Evolutionary conservation across 1,140 invertebrate genomes (phyloP).

Genomic region (Saccostrea glomerata): DNA sequence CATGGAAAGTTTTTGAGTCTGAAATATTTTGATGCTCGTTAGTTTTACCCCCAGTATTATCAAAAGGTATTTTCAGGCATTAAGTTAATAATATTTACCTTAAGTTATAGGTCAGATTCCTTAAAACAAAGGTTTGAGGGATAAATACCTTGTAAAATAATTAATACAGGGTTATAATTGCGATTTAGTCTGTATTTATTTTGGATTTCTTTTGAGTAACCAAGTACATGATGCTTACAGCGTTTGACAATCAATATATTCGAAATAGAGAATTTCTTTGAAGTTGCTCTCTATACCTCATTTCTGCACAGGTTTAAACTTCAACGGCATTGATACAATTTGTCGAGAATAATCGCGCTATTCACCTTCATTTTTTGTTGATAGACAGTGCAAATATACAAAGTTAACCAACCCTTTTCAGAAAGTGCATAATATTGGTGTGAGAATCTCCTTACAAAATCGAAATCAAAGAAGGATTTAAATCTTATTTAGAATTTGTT

Average conservation of each 20-base stretch:
- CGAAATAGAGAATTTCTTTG: not conserved
- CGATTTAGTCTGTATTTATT: not conserved
- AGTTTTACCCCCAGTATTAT: not conserved
- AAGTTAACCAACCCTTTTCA: not conserved
- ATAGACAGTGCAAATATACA: conserved; percentile 12
- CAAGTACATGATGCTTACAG: not conserved
- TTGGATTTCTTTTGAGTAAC: not conserved
- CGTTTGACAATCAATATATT: not conserved
- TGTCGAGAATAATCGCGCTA: not conserved
- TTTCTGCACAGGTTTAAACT: conserved; percentile 29
- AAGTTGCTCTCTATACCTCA: not conserved
- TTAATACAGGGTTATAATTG: not conserved
- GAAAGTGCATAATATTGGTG: not conserved
- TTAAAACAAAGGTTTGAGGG: not conserved
- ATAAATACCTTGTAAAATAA: not conserved
- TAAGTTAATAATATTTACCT: not conserved
- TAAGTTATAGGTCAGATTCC: not conserved
- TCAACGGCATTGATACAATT: conserved; percentile 6
- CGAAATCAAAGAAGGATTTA: conserved; percentile 17
- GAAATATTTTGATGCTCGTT: not conserved
- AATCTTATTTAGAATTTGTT: not conserved
- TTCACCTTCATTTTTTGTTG: conserved; percentile 25
- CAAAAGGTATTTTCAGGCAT: not conserved
- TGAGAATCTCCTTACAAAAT: not conserved
- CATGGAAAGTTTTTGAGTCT: not conserved